Evolutionary conservation across 1,140 invertebrate genomes (phyloP).

Genomic region (Lordiphosa clarofinis): DNA sequence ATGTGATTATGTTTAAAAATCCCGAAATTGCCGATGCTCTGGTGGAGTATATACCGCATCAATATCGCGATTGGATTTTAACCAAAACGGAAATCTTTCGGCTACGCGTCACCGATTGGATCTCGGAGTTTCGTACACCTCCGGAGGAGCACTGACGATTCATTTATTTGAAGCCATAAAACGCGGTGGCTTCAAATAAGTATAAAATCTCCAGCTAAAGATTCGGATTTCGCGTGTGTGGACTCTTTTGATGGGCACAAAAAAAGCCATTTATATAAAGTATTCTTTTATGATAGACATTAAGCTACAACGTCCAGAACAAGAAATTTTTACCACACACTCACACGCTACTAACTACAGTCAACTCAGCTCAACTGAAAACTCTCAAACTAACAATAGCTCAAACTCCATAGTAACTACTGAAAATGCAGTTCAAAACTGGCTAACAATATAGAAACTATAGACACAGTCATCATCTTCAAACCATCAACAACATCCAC

Average conservation of each 20-base stretch:
- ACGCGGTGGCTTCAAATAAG: conserved; percentile 69
- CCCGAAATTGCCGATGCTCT: conserved; percentile 73
- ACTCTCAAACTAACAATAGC: conserved; percentile 56
- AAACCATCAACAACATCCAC: conserved; percentile 10
- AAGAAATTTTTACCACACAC: conserved; percentile 49
- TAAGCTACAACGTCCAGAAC: conserved; percentile 51
- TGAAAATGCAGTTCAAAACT: conserved; percentile 64
- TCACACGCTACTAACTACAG: conserved; percentile 47
- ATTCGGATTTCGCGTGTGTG: conserved; percentile 61
- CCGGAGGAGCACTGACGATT: conserved; percentile 78
- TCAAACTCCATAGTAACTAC: conserved; percentile 71
- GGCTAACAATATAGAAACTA: conserved; percentile 63
- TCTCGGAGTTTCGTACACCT: conserved; percentile 72
- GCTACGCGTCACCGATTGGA: conserved; percentile 72
- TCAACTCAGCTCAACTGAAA: conserved; percentile 26
- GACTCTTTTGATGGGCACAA: conserved; percentile 13
- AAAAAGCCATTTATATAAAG: conserved; percentile 56
- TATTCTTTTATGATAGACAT: conserved; percentile 35
- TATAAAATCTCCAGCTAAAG: conserved; percentile 16
- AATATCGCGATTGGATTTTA: conserved; percentile 76
- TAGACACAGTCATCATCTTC: conserved; percentile 58
- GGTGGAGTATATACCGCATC: conserved; percentile 70
- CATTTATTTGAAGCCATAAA: conserved; percentile 79
- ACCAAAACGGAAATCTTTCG: conserved; percentile 76
- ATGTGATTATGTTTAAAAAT: conserved; percentile 77